Percentiles rank a stretch among this genome's conserved stretches.
These are phyloP conservation scores for Mixornis gularis DNA, from an alignment of 2,113 vertebrate genomes.

Conservation along the genomic window DNA sequence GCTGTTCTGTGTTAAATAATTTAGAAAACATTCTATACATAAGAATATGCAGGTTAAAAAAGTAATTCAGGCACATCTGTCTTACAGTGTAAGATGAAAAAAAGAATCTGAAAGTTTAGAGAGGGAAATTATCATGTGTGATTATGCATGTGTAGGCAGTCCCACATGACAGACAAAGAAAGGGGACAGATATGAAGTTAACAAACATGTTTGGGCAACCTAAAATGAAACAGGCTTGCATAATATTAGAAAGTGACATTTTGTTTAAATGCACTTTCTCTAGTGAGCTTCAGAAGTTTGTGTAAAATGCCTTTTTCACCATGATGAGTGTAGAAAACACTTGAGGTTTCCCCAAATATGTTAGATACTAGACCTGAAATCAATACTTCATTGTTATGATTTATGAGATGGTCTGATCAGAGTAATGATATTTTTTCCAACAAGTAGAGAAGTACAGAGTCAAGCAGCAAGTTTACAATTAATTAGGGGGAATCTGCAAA, in stretches of 20 bases:
- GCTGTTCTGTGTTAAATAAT: background rate
- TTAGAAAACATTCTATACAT: background rate
- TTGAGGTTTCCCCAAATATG: background rate
- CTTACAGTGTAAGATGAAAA: background rate
- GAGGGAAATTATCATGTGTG: background rate
- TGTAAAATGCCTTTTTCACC: background rate
- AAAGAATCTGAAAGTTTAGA: background rate
- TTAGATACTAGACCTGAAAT: background rate
- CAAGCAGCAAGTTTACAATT: background rate
- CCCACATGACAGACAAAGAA: background rate
- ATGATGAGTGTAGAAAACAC: background rate
- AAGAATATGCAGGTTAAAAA: background rate
- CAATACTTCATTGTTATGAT: background rate
- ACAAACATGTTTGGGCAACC: background rate
- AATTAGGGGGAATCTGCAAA: background rate
- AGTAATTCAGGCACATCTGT: background rate
- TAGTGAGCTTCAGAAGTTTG: background rate
- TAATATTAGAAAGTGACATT: background rate
- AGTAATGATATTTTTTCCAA: background rate
- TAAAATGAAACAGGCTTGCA: background rate
- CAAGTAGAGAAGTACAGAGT: background rate
- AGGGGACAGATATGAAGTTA: background rate
- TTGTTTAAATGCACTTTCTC: background rate
- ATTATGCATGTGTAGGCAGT: background rate
- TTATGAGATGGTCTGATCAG: background rate